These are phyloP conservation scores for Penaeus monodon DNA, from an alignment of 2,888 invertebrate species.

Conservation along the genomic window DNA sequence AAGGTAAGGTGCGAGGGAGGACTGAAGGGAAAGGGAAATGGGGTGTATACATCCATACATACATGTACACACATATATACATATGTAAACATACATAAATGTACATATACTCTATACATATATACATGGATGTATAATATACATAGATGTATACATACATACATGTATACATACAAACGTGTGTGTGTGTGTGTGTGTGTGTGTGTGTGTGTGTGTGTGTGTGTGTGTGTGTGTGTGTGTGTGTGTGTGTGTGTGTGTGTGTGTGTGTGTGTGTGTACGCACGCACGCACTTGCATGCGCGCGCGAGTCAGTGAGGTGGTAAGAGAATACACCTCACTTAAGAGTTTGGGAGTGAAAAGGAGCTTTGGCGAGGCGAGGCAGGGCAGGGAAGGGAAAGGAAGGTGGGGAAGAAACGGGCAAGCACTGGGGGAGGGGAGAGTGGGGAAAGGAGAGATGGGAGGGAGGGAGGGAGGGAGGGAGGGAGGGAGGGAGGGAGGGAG, in stretches of 20 bases:
- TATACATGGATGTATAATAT: background rate
- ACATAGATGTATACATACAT: background rate
- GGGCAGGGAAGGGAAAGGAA: background rate
- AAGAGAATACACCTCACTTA: no score
- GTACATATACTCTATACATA: no score
- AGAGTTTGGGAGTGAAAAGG: background rate
- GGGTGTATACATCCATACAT: background rate
- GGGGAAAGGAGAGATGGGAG: background rate
- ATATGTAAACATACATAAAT: no score
- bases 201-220: no score
- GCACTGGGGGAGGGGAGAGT: background rate
- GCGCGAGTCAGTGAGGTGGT: background rate
- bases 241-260: background rate
- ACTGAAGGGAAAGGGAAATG: background rate
- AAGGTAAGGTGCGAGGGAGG: background rate
- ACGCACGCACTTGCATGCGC: background rate
- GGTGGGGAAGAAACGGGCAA: background rate
- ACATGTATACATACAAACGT: background rate
- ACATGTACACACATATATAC: no score
- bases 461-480: background rate
- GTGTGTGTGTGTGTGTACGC: background rate
- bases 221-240: background rate
- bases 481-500: background rate
- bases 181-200: background rate
- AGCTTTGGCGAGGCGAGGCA: background rate